phyloP scores from a whole-genome alignment of 2,113 vertebrate species.

The Xiphophorus maculatus region DNA sequence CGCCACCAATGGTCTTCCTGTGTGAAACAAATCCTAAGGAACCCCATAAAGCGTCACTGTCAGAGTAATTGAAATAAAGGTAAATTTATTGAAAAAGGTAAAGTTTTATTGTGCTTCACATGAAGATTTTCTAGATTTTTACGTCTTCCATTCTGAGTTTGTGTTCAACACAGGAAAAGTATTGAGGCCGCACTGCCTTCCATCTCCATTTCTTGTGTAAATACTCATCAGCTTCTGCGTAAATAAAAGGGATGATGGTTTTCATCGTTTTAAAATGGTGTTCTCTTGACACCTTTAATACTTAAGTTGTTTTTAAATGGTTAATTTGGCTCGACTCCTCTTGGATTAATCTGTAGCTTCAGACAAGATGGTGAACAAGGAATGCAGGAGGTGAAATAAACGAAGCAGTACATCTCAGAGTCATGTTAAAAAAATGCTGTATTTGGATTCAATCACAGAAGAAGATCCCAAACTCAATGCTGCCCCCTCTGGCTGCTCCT shows the following conservation, averaged over 20 bases:
- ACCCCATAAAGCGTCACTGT: too few relatives aligned
- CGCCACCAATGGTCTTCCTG: too few relatives aligned
- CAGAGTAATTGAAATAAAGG: too few relatives aligned
- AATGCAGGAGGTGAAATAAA: neutral
- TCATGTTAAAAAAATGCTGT: neutral
- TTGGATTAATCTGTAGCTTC: neutral
- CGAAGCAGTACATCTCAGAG: neutral
- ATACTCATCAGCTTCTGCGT: neutral
- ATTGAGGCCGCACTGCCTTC: neutral
- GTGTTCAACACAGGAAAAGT: neutral
- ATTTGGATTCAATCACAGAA: too few relatives aligned
- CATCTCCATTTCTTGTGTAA: neutral
- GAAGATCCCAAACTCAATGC: too few relatives aligned
- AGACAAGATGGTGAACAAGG: neutral
- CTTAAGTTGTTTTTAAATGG: neutral
- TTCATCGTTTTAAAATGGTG: neutral
- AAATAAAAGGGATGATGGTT: neutral
- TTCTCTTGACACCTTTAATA: neutral
- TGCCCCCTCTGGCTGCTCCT: too few relatives aligned
- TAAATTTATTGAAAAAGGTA: too few relatives aligned
- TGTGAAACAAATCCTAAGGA: too few relatives aligned
- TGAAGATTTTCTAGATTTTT: too few relatives aligned
- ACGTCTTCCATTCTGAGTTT: too few relatives aligned
- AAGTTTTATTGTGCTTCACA: too few relatives aligned
- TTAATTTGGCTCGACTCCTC: neutral